Conservation (phyloP, 2,888 invertebrate genomes). For the Onchidella celtica region DNA sequence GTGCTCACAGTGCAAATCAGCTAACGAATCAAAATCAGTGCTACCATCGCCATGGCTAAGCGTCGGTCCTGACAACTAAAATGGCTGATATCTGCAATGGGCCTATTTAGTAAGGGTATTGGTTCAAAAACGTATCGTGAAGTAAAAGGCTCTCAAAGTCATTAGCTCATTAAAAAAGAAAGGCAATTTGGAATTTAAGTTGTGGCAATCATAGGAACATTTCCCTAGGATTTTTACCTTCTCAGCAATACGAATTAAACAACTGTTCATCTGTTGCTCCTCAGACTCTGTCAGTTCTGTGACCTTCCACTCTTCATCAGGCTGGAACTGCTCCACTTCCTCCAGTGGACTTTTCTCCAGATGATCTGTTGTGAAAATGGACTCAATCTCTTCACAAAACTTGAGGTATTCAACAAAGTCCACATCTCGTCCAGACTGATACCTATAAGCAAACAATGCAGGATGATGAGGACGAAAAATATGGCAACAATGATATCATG, state of each 20-base stretch:
- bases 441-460: constrained; percentile 57
- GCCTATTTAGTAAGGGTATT: too few relatives aligned
- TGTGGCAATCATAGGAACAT: too few relatives aligned
- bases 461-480: neutral
- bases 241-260: constrained; percentile 76
- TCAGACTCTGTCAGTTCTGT: constrained; percentile 70
- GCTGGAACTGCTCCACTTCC: constrained; percentile 74
- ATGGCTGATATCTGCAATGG: too few relatives aligned
- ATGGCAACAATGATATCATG: neutral
- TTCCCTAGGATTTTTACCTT: too few relatives aligned
- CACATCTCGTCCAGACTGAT: constrained; percentile 65
- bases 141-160: too few relatives aligned
- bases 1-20: too few relatives aligned
- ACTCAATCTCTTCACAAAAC: constrained; percentile 79
- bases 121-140: too few relatives aligned
- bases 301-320: constrained; percentile 73
- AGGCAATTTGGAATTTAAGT: too few relatives aligned
- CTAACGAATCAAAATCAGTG: too few relatives aligned
- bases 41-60: too few relatives aligned
- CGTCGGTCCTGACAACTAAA: too few relatives aligned
- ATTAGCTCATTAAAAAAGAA: too few relatives aligned
- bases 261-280: constrained; percentile 62
- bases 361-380: constrained; percentile 78
- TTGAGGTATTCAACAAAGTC: constrained; percentile 75
- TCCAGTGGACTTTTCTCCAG: constrained; percentile 78